These are phyloP conservation scores for Polydrusus tereticollis DNA, from an alignment of 2,888 invertebrate species.

Conservation along the genomic window DNA sequence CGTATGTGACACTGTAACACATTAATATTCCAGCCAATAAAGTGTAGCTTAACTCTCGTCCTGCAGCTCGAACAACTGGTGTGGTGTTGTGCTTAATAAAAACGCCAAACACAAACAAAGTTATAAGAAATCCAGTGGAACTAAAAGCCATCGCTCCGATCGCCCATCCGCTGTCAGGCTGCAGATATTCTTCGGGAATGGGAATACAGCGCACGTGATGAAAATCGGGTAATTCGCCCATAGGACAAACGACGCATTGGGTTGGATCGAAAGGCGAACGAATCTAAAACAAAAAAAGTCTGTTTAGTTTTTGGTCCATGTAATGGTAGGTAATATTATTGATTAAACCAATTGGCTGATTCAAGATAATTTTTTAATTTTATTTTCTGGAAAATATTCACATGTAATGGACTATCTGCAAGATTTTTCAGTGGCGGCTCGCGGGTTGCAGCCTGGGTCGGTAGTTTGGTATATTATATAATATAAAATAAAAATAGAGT, in stretches of 20 bases:
- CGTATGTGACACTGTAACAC: conserved; percentile 94
- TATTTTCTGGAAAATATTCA: too few species aligned
- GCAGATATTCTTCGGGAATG: conserved; percentile 86
- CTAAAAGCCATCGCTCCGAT: conserved; percentile 94
- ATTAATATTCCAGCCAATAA: conserved; percentile 90
- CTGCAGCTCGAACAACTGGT: conserved; percentile 97
- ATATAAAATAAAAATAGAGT: too few species aligned
- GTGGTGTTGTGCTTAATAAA: conserved; percentile 85
- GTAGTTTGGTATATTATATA: too few species aligned
- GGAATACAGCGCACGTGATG: conserved; percentile 80
- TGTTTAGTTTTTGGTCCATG: not conserved
- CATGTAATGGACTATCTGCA: too few species aligned
- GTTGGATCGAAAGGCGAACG: conserved; percentile 85
- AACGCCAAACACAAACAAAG: conserved; percentile 72
- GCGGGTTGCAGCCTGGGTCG: too few species aligned
- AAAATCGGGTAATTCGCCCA: conserved; percentile 85
- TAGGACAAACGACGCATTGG: conserved; percentile 84
- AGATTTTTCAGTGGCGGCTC: too few species aligned
- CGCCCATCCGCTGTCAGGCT: conserved; percentile 89
- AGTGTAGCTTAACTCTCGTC: conserved; percentile 90
- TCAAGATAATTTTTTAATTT: too few species aligned
- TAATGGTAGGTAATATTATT: too few species aligned
- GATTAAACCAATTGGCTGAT: too few species aligned
- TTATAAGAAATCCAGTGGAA: conserved; percentile 79
- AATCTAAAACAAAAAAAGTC: conserved; percentile 71